These are phyloP conservation scores for Deilephila porcellus DNA, from an alignment of 2,888 invertebrate genomes.

Conservation along the genomic window DNA sequence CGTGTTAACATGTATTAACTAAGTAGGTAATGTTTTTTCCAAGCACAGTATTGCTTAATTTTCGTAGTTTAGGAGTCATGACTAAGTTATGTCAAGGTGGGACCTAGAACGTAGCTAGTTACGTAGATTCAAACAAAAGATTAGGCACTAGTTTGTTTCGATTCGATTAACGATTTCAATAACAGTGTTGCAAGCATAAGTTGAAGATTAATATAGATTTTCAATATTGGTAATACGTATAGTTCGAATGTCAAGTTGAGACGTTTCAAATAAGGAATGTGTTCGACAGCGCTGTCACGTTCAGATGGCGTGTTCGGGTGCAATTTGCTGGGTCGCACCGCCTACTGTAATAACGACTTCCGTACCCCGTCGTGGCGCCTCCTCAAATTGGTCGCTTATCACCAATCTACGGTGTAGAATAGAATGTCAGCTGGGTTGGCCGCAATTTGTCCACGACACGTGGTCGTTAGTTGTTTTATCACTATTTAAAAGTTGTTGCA, in stretches of 20 bases:
- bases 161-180: neutral
- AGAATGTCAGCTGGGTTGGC: slow-evolving; percentile 76
- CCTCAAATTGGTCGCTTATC: slow-evolving; percentile 85
- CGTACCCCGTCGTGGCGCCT: slow-evolving; percentile 84
- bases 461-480: slow-evolving; percentile 65
- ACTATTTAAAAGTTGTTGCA: slow-evolving; percentile 36
- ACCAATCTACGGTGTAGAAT: slow-evolving; percentile 81
- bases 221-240: slow-evolving; percentile 64
- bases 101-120: neutral
- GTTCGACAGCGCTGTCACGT: slow-evolving; percentile 84
- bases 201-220: slow-evolving; percentile 46
- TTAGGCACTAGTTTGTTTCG: neutral
- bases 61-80: slow-evolving; percentile 2
- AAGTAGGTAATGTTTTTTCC: slow-evolving; percentile 44
- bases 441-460: slow-evolving; percentile 77
- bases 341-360: slow-evolving; percentile 85
- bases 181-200: neutral
- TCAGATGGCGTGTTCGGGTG: slow-evolving; percentile 81
- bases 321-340: slow-evolving; percentile 82
- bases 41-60: slow-evolving; percentile 38
- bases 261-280: slow-evolving; percentile 81
- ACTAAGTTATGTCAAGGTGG: neutral
- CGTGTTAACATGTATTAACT: slow-evolving; percentile 50
- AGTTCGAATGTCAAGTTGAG: slow-evolving; percentile 72
- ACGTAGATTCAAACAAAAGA: neutral